Evolutionary conservation across 2,113 vertebrate species (phyloP).

Genomic region (Python bivittatus): DNA sequence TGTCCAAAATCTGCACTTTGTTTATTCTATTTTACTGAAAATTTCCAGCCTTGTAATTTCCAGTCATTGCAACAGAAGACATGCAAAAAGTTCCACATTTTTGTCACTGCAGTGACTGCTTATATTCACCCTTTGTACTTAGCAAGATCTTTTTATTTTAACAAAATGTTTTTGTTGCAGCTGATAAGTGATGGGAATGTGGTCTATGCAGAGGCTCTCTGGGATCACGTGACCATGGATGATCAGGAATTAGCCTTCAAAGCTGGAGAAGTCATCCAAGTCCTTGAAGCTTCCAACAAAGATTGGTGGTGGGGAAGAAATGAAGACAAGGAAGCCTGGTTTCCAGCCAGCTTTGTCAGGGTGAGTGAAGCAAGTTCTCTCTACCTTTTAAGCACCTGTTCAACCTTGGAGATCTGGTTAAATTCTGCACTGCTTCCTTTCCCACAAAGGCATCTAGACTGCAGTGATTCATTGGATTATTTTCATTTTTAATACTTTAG

Average conservation of each 20-base stretch:
- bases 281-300: slow-evolving; percentile 91
- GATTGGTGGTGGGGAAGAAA: slow-evolving; percentile 98
- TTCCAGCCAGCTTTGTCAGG: slow-evolving; percentile 95
- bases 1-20: background rate
- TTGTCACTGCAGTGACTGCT: background rate
- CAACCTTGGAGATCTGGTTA: background rate
- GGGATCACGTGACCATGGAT: slow-evolving; percentile 99
- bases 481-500: background rate
- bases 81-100: background rate
- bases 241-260: slow-evolving; percentile 97
- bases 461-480: background rate
- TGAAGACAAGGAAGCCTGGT: slow-evolving; percentile 91
- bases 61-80: background rate
- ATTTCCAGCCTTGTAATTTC: background rate
- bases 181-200: slow-evolving; percentile 80
- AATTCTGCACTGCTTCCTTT: background rate
- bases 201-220: slow-evolving; percentile 93
- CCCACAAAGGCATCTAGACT: background rate
- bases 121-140: background rate
- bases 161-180: slow-evolving; percentile 61
- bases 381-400: background rate
- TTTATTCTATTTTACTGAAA: background rate
- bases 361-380: slow-evolving; percentile 71
- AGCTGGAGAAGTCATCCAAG: slow-evolving; percentile 93
- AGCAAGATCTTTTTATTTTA: slow-evolving; percentile 9